A percentile compares a stretch with the other conserved stretches of the same genome.
These are phyloP conservation scores for Cephalopachus bancanus DNA, from an alignment of 2,797 vertebrate species.

Conservation along the genomic window DNA sequence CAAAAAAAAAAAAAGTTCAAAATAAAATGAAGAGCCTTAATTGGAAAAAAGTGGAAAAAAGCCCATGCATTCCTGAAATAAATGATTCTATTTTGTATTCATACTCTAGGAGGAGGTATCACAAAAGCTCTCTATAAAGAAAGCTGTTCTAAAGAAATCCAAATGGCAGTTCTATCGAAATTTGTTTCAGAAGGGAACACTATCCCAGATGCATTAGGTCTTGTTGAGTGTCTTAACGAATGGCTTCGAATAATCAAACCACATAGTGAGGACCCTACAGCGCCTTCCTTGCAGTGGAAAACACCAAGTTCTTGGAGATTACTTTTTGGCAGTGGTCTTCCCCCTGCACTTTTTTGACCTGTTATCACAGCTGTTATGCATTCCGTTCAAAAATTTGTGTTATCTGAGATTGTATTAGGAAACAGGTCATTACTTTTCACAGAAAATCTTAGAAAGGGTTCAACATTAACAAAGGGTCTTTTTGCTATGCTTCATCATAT, in stretches of 20 bases:
- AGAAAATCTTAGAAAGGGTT: constrained; percentile 26
- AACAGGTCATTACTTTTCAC: constrained; percentile 40
- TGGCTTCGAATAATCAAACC: constrained; percentile 95
- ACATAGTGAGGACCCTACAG: constrained; percentile 74
- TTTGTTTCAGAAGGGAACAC: constrained; percentile 99
- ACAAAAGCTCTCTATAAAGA: constrained; percentile 94
- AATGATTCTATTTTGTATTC: constrained; percentile 90
- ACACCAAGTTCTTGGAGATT: constrained; percentile 96
- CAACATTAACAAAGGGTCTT: neutral
- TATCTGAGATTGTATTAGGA: neutral
- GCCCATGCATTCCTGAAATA: constrained; percentile 92
- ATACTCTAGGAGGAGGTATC: constrained; percentile 96
- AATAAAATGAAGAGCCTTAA: constrained; percentile 91
- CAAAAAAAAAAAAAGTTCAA: constrained; percentile 85
- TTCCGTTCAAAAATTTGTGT: neutral
- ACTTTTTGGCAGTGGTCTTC: constrained; percentile 96
- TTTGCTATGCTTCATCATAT: constrained; percentile 41
- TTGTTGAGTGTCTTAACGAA: constrained; percentile 94
- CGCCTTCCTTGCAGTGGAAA: constrained; percentile 92
- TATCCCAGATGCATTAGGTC: constrained; percentile 95
- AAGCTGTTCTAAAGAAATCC: constrained; percentile 92
- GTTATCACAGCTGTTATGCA: neutral
- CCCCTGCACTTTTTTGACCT: constrained; percentile 95
- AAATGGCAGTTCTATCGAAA: constrained; percentile 94
- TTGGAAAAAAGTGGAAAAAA: constrained; percentile 96